Base-by-base conservation (phyloP, 2,888 invertebrate species). In the Nebria brevicollis region DNA sequence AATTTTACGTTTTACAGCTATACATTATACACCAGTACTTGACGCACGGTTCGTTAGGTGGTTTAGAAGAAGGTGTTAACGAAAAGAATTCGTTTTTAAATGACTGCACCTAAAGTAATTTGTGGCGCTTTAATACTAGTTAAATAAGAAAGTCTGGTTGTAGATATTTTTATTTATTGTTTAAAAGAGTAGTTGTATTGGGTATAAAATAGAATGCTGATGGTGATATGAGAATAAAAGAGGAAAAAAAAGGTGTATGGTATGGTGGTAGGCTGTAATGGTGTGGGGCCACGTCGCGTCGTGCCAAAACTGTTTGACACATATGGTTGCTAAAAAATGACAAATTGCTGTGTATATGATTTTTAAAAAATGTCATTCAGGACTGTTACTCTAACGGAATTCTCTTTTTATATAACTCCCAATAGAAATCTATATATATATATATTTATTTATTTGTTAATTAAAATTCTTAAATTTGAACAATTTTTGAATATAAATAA, bases 271-370 rank as follows among this genome's bases (percentile, higher is more conserved):
- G 34, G 34, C 34, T 34, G 34, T 34, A 34, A 5, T 5, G 34
- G 34, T 34, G 34, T 34, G 34, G 34, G 34, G 34, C 34, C 34
- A 8, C 66, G 73, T 73, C 43, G 6, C 73, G 26, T 43, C 41
- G 73, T 11, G 7, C 41, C 42, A 42, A 13, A 73, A 20, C 68
- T 41, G 65, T 75, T 54, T 75, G 75, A 75, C 75, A 75, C 75
- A 11, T 75, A 75, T 75, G 26, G 75, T 64, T 75, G 43, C 34
- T 54, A 43, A 13, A 10, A 65, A 65, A 75, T 75, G 75, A 75
- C 75, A 75, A 75, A 75, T 75, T 75, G 65, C 20, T 11, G 54
- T 34, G 34, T 64, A 64, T 64, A 75, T 75, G 75, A 64, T 75
- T 75, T 75, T 75, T 25, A 64, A 73, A 75, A 75, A 75, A 10